Evolutionary conservation across 2,113 vertebrate species (phyloP).

Genomic region (Pedionomus torquatus): DNA sequence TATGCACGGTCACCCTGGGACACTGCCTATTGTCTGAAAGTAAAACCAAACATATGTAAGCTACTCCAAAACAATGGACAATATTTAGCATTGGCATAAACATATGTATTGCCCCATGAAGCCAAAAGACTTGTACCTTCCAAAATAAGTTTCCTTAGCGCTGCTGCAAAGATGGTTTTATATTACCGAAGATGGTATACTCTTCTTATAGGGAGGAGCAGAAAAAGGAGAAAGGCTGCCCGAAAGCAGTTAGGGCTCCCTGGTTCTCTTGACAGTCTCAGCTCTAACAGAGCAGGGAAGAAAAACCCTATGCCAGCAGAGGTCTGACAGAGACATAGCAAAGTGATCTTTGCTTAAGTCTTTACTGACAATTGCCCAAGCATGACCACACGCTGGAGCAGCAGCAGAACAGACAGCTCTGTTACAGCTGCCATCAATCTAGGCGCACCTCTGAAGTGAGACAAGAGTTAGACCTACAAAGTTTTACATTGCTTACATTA

Average conservation of each 20-base stretch:
- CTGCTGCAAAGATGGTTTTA: not conserved
- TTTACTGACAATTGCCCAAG: not conserved
- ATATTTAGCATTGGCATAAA: constrained; percentile 32
- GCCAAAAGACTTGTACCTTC: not conserved
- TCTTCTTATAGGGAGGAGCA: not conserved
- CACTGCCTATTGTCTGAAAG: constrained; percentile 55
- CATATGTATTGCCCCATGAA: constrained; percentile 6
- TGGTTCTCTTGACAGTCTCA: not conserved
- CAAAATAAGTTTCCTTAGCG: not conserved
- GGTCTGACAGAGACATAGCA: not conserved
- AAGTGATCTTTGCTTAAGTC: not conserved
- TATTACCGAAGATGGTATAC: not conserved
- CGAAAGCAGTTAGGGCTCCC: not conserved
- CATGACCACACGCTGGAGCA: accelerated
- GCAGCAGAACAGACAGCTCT: not conserved
- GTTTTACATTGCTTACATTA: not conserved
- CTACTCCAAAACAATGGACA: constrained; percentile 25
- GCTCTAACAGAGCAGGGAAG: not conserved
- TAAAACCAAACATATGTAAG: constrained; percentile 44
- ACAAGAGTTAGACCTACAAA: not conserved
- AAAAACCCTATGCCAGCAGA: not conserved
- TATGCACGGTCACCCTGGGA: not conserved
- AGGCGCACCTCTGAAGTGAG: not conserved
- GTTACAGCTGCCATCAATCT: not conserved
- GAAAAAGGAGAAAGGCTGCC: not conserved